Conservation (phyloP, 1,140 invertebrate species). For the Acromyrmex heyeri region DNA sequence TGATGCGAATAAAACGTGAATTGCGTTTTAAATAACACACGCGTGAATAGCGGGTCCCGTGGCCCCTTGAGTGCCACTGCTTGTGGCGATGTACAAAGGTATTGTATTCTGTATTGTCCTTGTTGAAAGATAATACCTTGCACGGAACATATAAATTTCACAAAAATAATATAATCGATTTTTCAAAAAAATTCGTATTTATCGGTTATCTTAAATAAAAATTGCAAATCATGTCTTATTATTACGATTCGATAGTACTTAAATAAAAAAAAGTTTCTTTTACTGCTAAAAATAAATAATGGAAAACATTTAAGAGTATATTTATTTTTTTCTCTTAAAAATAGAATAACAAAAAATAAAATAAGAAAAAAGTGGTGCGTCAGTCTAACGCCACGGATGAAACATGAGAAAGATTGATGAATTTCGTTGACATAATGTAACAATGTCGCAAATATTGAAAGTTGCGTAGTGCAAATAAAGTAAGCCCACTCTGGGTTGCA, state of each 20-base stretch:
- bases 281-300: background rate
- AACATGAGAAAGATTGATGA: background rate
- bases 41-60: conserved; percentile 18
- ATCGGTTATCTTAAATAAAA: background rate
- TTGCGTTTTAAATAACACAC: conserved; percentile 30
- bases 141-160: background rate
- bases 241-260: background rate
- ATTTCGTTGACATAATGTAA: background rate
- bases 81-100: conserved; percentile 2
- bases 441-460: background rate
- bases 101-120: background rate
- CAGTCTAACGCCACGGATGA: background rate
- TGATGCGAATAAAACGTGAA: conserved; percentile 43
- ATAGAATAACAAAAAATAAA: background rate
- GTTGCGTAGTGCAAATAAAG: conserved; percentile 9
- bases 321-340: background rate
- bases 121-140: conserved; percentile 1
- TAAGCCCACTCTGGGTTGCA: background rate
- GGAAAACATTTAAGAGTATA: background rate
- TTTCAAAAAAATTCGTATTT: conserved; percentile 8
- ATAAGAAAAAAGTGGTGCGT: background rate
- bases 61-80: background rate
- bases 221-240: background rate
- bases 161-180: background rate
- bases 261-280: background rate